Evolutionary conservation across 2,797 vertebrate species (phyloP), one percentile per base, ranked within the genome.

Genomic region (Phoxinus dragarum): DNA sequence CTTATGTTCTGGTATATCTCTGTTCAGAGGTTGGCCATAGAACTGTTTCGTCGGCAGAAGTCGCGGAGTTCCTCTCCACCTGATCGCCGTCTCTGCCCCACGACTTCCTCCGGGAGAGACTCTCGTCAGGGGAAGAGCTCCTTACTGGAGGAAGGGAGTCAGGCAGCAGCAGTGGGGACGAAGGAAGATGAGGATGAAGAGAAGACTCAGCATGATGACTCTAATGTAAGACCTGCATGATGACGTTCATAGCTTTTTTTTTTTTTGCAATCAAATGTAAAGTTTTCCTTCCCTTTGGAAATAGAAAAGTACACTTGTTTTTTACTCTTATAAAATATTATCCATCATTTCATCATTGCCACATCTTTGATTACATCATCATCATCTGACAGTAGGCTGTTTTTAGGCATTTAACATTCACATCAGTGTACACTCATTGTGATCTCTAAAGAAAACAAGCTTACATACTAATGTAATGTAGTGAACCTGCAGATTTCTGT

Each of bases 21-120:
- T n/a, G 89, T 92, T 14, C 87, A 99, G 98, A 96, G 98, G 83
- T 93, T 99, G 84, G 97, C 97, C 2, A 98, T 99, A n/a, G 97
- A 98, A 54, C 94, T 99, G 86, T 99, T 98, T 86, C 96, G 98
- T 68, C 96, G 95, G 52, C 97, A 98, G 93, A 98, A 98, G 52
- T 97, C 97, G 0, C 97, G 97, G 76, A 97, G 97, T 90, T 94
- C 98, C 71, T 98, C 97, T 3, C 97, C 97, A 9, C 97, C 97
- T 3, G 97, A 98, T 93, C 94, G 92, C 86, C 96, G 97, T 86
- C 93, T 96, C 6, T 96, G 96, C 36, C 95, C 96, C 52, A 94
- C 96, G 1, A 94, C 69, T n/a, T 75, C 94, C 6, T 97, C 96
- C 0, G 97, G 97, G 36, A 94, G 96, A 85, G 93, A 96, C 79